Base-by-base conservation (phyloP, 2,797 vertebrate genomes). In the Sylvilagus floridanus region DNA sequence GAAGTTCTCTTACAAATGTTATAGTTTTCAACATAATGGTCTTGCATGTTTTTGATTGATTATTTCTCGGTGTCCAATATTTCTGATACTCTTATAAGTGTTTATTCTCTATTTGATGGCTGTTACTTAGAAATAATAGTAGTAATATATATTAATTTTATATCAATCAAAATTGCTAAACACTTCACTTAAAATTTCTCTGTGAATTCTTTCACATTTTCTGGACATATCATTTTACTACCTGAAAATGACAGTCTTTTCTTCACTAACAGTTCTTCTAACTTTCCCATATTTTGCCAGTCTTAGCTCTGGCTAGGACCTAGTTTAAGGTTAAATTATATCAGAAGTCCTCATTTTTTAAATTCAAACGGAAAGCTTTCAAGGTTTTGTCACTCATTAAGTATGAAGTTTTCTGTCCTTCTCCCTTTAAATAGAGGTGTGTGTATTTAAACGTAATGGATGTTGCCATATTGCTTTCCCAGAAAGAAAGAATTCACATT, bases 141-240 rank as follows among this genome's bases (percentile, higher is more conserved):
- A 17, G 69, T 54, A 60, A 7, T 69, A 65, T 60, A 60, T 72
- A 65, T 73, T 73, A 79, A 72, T 50, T 84, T 75, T n/a, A 0
- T 79, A 62, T 62, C n/a, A 88, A 93, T 83, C 19, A 77, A 89
- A 78, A 24, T 77, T 91, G 16, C n/a, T 88, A 73, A 84, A 54
- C 52, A 47, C 42, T 54, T 24, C 54, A 82, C 73, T 57, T 84
- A 1, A 73, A 60, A 83, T 77, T 91, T 82, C 26, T 86, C 19
- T 93, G 13, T n/a, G 21, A n/a, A 78, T 60, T 77, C 13, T 90
- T 87, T 77, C 30, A 66, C 14, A 22, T 83, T 60, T 81, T 91
- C 84, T 69, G 42, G n/a, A 52, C 14, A n/a, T 50, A 82, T 5
- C 65, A n/a, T 77, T 82, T 83, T 91, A 30, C 69, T 82, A 66